Evolutionary conservation across 1,140 invertebrate species (phyloP).

Genomic region (Drosophila leontia): DNA sequence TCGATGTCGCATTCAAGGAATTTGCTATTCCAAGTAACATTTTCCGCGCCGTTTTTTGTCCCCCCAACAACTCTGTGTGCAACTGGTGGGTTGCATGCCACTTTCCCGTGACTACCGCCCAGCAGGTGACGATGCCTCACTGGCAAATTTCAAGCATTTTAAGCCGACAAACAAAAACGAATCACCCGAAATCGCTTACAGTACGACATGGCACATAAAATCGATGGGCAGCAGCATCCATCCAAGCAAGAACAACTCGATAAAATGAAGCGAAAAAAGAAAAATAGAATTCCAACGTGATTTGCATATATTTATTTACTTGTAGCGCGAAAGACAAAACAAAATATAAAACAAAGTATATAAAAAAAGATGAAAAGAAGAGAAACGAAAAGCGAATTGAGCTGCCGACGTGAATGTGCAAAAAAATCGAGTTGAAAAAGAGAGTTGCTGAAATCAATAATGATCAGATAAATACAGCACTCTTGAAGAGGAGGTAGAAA

Average conservation of each 20-base stretch:
- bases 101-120: conserved; percentile 12
- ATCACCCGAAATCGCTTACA: conserved; percentile 55
- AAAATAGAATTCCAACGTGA: conserved; percentile 67
- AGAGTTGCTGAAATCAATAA: background rate
- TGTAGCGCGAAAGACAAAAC: conserved; percentile 43
- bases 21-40: conserved; percentile 30
- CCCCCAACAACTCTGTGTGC: conserved; percentile 21
- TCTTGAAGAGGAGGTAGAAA: background rate
- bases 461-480: conserved; percentile 23
- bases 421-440: conserved; percentile 13
- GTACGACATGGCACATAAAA: conserved; percentile 64
- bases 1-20: conserved; percentile 12
- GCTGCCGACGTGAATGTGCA: conserved; percentile 47
- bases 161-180: conserved; percentile 48
- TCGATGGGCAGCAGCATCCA: conserved; percentile 54
- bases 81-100: conserved; percentile 75
- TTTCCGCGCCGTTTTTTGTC: background rate
- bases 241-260: conserved; percentile 25
- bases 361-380: conserved; percentile 2
- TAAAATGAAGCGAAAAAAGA: conserved; percentile 28
- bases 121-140: conserved; percentile 34
- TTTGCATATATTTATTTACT: conserved; percentile 79
- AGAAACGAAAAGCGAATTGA: conserved; percentile 45
- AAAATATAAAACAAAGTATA: conserved; percentile 10
- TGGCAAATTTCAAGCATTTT: conserved; percentile 41